Evolutionary conservation across 2,797 vertebrate species (phyloP), one percentile per base, ranked within the genome.

Genomic region (Vipera latastei): DNA sequence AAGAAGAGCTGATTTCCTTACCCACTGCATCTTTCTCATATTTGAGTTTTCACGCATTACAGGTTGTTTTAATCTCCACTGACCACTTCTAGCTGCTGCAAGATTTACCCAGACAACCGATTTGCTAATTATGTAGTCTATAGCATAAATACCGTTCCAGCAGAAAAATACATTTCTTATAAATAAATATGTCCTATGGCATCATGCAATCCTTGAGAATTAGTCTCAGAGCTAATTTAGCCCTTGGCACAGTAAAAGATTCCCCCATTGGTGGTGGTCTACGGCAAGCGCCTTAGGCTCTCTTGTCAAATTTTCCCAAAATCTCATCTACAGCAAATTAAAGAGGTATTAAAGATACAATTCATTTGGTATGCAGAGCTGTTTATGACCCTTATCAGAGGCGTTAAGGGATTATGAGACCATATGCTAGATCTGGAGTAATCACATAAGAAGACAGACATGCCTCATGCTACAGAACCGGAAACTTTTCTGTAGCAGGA

Each of bases 251-350:
- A 44, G 20, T 44, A 78, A 18, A 11, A 44, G 20, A 48, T 38
- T 73, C 38, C 38, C 38, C 8, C 73, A 83, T 12, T 83, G 78
- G 44, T 83, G 44, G 44, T 25, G 22, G 73, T 91, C 59, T 38
- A 86, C 13, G 18, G 4, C 83, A 11, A 5, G 89, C 55, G 55
- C 90, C 87, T 86, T 94, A 89, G 89, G 94, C 0, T 13, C 14
- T 51, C 25, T 14, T 91, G 85, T 65, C 63, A 92, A 94, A 55
- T 51, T 92, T 93, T 88, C 93, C 69, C 90, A 94, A 78, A 93
- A 87, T 55, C 92, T 94, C 38, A 4, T 48, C 7, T 22, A n/a
- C 13, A 57, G n/a, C 26, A 51, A 91, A 86, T 56, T 13, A 78
- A 83, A 89, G 61, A 11, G 3, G 28, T 28, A 56, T 57, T 59